A percentile compares a stretch with the other conserved stretches of the same genome.
These are phyloP conservation scores for Euphonia xanthogaster DNA, from an alignment of 2,797 vertebrate species.

Conservation along the genomic window DNA sequence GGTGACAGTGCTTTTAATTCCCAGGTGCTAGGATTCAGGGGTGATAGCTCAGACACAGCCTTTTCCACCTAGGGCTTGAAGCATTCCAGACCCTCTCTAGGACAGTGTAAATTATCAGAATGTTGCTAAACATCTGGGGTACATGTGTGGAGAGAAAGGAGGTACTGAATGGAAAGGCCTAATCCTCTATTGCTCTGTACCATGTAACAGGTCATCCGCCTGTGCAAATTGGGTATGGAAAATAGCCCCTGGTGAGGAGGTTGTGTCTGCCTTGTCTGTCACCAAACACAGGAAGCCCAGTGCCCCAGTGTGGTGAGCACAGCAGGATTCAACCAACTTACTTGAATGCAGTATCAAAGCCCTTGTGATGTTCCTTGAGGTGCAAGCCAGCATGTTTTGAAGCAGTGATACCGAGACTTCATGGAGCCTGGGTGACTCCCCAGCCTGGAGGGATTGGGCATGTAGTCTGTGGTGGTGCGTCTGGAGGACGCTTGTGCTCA, in stretches of 20 bases:
- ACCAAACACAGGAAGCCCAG: not conserved
- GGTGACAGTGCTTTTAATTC: not conserved
- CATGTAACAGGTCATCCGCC: not conserved
- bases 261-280: not conserved
- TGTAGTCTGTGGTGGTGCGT: not conserved
- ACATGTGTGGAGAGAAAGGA: fast-evolving
- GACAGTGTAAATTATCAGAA: not conserved
- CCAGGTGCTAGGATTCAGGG: not conserved
- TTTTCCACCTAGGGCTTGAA: not conserved
- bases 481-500: not conserved
- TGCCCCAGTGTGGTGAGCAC: not conserved
- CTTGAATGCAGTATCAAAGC: conserved; percentile 44
- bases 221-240: not conserved
- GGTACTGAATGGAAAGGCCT: not conserved
- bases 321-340: not conserved
- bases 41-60: not conserved
- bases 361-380: conserved; percentile 38
- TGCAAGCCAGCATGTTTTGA: conserved; percentile 49
- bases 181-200: not conserved
- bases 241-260: not conserved
- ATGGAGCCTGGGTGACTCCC: conserved; percentile 59
- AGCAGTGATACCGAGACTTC: conserved; percentile 53
- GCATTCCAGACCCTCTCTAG: not conserved
- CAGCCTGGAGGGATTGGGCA: conserved; percentile 47
- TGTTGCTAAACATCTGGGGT: not conserved